A percentile compares a stretch with the other conserved stretches of the same genome.
Conservation (phyloP, 2,888 invertebrate species). For the Venustoraphidia nigricollis region DNA sequence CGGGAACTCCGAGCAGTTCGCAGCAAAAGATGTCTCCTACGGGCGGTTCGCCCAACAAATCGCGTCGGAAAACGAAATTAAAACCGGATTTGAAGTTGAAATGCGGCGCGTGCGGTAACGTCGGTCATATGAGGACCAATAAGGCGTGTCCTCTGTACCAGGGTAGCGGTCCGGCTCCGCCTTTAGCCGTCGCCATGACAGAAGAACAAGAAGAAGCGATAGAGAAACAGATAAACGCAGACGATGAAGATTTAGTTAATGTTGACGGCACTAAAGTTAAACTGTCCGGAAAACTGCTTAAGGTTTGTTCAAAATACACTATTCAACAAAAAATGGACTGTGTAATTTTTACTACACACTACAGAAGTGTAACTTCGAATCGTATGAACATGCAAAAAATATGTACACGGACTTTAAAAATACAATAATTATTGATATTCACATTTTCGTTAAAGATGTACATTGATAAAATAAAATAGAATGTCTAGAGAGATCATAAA, state of each 20-base stretch:
- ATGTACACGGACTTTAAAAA: no score
- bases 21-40: slow-evolving; percentile 25
- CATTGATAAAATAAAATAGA: no score
- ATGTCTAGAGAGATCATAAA: no score
- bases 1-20: slow-evolving; percentile 20
- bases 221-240: slow-evolving; percentile 57
- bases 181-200: slow-evolving; percentile 53
- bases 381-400: background rate
- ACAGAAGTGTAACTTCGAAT: background rate
- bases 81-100: slow-evolving; percentile 83
- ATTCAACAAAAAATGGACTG: background rate
- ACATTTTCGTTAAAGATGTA: no score
- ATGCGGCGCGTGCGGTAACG: slow-evolving; percentile 94
- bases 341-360: background rate
- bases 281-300: slow-evolving; percentile 71
- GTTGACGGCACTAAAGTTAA: slow-evolving; percentile 92
- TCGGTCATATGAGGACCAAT: slow-evolving; percentile 71
- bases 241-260: slow-evolving; percentile 77
- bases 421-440: no score
- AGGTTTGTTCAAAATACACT: slow-evolving; percentile 30
- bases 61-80: slow-evolving; percentile 66
- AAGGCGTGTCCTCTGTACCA: slow-evolving; percentile 94
- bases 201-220: slow-evolving; percentile 76
- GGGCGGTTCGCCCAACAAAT: slow-evolving; percentile 38
- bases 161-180: slow-evolving; percentile 42